phyloP scores from a whole-genome alignment of 1,140 invertebrate species.

The Drosophila kanapiae region DNA sequence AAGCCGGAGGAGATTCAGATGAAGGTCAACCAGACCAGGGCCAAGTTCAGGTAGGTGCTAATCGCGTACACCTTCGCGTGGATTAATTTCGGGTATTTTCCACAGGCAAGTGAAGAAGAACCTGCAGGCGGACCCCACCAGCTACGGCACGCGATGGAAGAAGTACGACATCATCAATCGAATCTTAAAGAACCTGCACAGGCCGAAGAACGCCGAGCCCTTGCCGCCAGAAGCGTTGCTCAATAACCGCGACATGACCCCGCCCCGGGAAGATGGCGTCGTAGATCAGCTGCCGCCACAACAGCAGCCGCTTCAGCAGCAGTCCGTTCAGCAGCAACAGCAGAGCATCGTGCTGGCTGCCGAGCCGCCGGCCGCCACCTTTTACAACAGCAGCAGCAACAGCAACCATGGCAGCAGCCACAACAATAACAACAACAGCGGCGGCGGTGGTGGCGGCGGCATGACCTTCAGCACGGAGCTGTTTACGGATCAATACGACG shows the following conservation, averaged over 20 bases:
- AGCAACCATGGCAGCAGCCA: constrained; percentile 45
- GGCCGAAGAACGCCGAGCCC: constrained; percentile 77
- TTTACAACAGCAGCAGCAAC: constrained; percentile 48
- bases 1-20: constrained; percentile 81
- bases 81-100: background rate
- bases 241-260: constrained; percentile 75
- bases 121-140: constrained; percentile 55
- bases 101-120: constrained; percentile 72
- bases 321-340: constrained; percentile 29
- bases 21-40: constrained; percentile 81
- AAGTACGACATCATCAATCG: constrained; percentile 76
- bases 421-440: constrained; percentile 53
- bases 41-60: constrained; percentile 70
- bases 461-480: constrained; percentile 72
- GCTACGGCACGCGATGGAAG: constrained; percentile 70
- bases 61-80: accelerated
- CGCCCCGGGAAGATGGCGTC: constrained; percentile 54
- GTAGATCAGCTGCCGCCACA: constrained; percentile 27
- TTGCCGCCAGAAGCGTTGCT: constrained; percentile 69
- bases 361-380: constrained; percentile 26
- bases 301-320: constrained; percentile 26
- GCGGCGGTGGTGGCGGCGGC: constrained; percentile 21
- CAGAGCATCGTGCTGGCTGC: constrained; percentile 2
- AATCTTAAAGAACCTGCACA: constrained; percentile 76
- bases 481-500: constrained; percentile 78